Conservation (phyloP, 2,113 vertebrate genomes). For the Cheirogaleus medius region DNA sequence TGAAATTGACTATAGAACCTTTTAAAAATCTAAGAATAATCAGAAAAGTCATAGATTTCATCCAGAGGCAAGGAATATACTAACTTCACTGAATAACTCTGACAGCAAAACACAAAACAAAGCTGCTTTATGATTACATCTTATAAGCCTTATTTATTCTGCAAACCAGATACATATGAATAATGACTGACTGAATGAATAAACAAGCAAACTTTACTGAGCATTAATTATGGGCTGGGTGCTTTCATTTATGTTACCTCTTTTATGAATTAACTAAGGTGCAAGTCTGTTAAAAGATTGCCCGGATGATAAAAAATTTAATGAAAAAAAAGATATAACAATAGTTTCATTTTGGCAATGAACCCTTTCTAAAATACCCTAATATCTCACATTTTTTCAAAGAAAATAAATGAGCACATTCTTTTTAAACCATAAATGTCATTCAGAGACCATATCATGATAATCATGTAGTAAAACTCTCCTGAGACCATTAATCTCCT, state of each 20-base stretch:
- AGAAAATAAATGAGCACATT: slow-evolving; percentile 52
- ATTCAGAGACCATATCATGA: neutral
- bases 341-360: neutral
- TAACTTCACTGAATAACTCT: neutral
- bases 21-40: neutral
- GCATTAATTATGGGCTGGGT: neutral
- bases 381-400: neutral
- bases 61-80: neutral
- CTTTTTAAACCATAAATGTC: slow-evolving; percentile 39
- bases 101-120: neutral
- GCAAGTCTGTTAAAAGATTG: neutral
- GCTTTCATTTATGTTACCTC: neutral
- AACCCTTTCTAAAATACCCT: slow-evolving; percentile 34
- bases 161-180: neutral
- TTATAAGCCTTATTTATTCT: neutral
- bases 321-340: neutral
- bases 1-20: neutral
- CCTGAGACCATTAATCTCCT: slow-evolving; percentile 14
- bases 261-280: neutral
- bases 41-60: neutral
- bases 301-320: neutral
- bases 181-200: neutral
- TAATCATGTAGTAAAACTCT: slow-evolving; percentile 2
- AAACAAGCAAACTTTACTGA: neutral
- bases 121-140: neutral